Base-by-base conservation (phyloP, 2,888 invertebrate genomes). In the Tromatobia lineatoria region DNA sequence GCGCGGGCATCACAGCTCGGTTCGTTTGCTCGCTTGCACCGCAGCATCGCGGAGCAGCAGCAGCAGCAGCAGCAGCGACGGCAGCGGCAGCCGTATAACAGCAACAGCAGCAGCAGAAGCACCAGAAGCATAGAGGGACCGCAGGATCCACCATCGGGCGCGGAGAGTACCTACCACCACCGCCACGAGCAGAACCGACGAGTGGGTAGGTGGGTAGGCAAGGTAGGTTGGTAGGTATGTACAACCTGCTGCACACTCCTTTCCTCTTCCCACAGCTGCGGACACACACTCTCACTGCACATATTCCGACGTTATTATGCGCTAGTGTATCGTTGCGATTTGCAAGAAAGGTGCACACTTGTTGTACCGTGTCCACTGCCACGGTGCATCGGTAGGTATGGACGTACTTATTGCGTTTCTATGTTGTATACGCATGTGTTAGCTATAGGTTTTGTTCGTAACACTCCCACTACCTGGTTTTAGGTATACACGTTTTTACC, bases 161-260 rank as follows among this genome's bases (percentile, higher is more conserved):
- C n/a, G 20, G n/a, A 15, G 18, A 10, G 67, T 74, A 69, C 76
- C 67, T 20, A 54, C 54, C 54, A 38, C 73, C 75, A 57, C 64
- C 57, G 57, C 57, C 74, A 79, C 64, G 64, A 75, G 42, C 79
- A 11, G 50, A 54, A 47, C 34, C 75, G 57, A 47, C 75, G 57
- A 47, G 61, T 54, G 59, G 57, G 74, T 59, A 73, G 64, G 71
- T 64, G 47, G 74, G 74, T 74, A 57, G 15, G 47, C 18, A 38
- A 13, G 73, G 67, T 45, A 69, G 42, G 82, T 29, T 20, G 45
- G 23, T 76, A 78, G 57, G 59, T 67, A 23, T 47, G 67, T 73
- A 59, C 76, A 77, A 82, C 67, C 59, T 54, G 66, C 64, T 34
- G 70, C 70, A 47, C 81, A 81, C 81, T 76, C 81, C 75, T 76